These are phyloP conservation scores for Himalopsyche kuldschensis DNA, from an alignment of 2,888 invertebrate genomes.

Conservation along the genomic window DNA sequence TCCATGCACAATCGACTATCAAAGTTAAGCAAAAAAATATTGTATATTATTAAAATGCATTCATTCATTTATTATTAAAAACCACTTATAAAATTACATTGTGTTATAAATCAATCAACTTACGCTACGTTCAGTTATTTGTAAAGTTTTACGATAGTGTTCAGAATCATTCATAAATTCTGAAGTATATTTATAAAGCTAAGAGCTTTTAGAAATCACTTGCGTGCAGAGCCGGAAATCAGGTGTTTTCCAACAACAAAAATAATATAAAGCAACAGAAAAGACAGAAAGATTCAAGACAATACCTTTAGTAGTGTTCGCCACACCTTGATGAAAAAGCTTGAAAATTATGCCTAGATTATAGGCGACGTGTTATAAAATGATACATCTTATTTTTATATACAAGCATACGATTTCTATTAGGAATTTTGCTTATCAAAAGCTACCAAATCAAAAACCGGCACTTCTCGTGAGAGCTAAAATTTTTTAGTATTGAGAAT, in stretches of 20 bases:
- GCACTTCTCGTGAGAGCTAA: too few species aligned
- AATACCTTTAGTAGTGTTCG: constrained; percentile 32
- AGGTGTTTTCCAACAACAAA: constrained; percentile 33
- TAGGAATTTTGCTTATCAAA: too few species aligned
- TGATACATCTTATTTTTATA: too few species aligned
- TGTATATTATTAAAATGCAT: too few species aligned
- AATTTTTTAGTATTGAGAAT: too few species aligned
- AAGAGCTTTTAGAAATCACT: constrained; percentile 12
- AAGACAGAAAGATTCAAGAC: constrained; percentile 28
- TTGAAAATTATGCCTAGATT: constrained; percentile 29
- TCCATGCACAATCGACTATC: too few species aligned
- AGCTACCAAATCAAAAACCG: too few species aligned
- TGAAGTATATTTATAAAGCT: background rate
- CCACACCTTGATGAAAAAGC: constrained; percentile 39
- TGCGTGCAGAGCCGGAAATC: constrained; percentile 26
- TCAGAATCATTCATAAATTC: background rate
- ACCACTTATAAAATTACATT: too few species aligned
- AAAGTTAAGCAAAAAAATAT: too few species aligned
- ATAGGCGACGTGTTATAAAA: background rate
- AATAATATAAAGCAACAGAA: constrained; percentile 31
- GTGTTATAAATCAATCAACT: too few species aligned
- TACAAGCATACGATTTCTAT: too few species aligned
- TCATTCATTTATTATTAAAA: too few species aligned
- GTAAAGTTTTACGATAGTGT: background rate
- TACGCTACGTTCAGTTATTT: background rate